These are phyloP conservation scores for Galerucella pusilla DNA, from an alignment of 2,888 invertebrate species.

Conservation along the genomic window DNA sequence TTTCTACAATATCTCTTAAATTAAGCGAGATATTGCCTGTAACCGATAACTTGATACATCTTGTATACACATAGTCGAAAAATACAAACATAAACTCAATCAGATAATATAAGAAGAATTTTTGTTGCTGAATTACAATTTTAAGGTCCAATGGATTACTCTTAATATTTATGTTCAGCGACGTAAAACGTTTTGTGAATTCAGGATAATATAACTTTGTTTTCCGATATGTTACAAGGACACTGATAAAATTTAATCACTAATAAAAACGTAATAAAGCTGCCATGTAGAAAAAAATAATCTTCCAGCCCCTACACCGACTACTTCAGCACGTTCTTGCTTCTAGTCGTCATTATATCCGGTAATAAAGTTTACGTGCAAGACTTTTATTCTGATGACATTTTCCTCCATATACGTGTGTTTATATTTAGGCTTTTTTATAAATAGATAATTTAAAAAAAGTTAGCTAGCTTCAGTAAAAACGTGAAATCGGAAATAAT, in stretches of 20 bases:
- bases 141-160: not conserved
- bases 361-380: slow-evolving; percentile 50
- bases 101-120: too few relatives aligned
- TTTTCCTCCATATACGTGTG: slow-evolving; percentile 13
- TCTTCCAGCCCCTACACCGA: not conserved
- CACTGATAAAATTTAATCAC: not conserved
- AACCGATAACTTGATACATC: too few relatives aligned
- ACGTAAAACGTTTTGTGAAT: not conserved
- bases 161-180: not conserved
- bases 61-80: too few relatives aligned
- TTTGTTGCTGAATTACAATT: not conserved
- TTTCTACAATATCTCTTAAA: too few relatives aligned
- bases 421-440: not conserved
- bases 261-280: not conserved
- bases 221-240: not conserved
- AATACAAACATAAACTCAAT: too few relatives aligned
- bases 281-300: not conserved
- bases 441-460: slow-evolving; percentile 18
- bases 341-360: slow-evolving; percentile 19
- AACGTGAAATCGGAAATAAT: too few relatives aligned
- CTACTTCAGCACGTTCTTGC: not conserved
- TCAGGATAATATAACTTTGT: not conserved
- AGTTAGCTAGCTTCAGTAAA: not conserved
- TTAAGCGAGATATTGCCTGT: too few relatives aligned
- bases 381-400: slow-evolving; percentile 52